Evolutionary conservation across 1,140 invertebrate genomes (phyloP), one percentile per base, ranked within the genome.

Genomic region (Plectus sambesii): DNA sequence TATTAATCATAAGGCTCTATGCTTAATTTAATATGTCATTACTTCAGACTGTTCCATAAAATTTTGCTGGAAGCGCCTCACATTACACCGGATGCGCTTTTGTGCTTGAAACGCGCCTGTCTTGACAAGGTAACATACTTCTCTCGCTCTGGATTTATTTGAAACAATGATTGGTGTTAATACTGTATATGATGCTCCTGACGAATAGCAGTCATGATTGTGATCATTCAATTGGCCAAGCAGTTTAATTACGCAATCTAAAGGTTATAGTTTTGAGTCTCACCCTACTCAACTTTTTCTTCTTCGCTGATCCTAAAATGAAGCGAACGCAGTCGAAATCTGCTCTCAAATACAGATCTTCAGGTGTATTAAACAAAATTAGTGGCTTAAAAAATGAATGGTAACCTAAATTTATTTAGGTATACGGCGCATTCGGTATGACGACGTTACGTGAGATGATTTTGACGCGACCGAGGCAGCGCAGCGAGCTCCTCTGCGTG

Each of bases 1-100:
- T 61, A 44, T 56, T 60, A 23, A 20, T n/a, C 23, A 24, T 19
- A 38, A 43, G n/a, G 40, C 23, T 37, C 3, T 22, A 38, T 39
- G 46, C 50, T 27, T 36, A 17, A 37, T 22, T 12, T 22, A 45
- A 23, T 30, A 47, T 40, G 36, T 41, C 40, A 22, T 52, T 49
- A n/a, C n/a, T 68, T 33, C 57, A 79, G 78, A 48, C 63, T 86
- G 27, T 72, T 85, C 39, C 77, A 79, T 23, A 79, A 84, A 49
- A 72, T 98, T n/a, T 85, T 90, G 61, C 72, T 88, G 1, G 89
- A 97, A 73, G 81, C 84, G 1, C 92, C 93, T 1, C 68, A 83
- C 17, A 77, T 98, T n/a, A 90, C 92, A 0, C 83, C 88, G 47
- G 83, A 88, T 56, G 83, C 86, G 0, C 74, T 93, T 1, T 78